Percentiles rank a stretch among this genome's conserved stretches.
Conservation (phyloP, 2,797 vertebrate species). For the Meda fulgida region DNA sequence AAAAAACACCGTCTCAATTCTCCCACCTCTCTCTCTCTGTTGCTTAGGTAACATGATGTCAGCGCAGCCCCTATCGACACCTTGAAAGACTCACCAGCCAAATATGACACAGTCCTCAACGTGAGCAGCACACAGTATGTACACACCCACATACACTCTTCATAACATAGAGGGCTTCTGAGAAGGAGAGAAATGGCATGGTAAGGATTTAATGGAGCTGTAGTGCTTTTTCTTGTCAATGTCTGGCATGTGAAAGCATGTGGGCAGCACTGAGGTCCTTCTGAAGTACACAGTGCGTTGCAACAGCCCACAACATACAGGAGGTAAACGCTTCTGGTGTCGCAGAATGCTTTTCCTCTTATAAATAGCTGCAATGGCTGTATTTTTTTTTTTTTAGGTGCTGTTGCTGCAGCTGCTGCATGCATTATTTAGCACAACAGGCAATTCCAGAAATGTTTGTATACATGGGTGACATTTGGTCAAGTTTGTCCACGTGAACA, state of each 20-base stretch:
- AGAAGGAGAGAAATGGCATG: conserved; percentile 15
- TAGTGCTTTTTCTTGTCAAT: conserved; percentile 46
- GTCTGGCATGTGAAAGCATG: conserved; percentile 47
- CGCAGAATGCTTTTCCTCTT: conserved; percentile 40
- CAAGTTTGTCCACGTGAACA: background rate
- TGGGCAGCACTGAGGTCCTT: conserved; percentile 45
- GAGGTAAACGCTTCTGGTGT: conserved; percentile 43
- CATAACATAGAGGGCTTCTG: conserved; percentile 11
- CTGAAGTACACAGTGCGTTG: conserved; percentile 38
- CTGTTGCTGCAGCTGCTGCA: conserved; percentile 19
- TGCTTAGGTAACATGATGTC: conserved; percentile 65
- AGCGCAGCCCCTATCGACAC: conserved; percentile 52
- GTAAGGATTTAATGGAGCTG: conserved; percentile 40
- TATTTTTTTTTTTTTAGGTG: conserved; percentile 35
- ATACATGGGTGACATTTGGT: background rate
- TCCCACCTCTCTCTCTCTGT: conserved; percentile 43
- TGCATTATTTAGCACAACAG: conserved; percentile 34
- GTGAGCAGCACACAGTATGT: conserved; percentile 4
- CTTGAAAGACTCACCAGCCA: conserved; percentile 46
- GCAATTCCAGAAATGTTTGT: conserved; percentile 31
- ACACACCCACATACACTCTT: conserved; percentile 1
- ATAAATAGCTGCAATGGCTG: conserved; percentile 42
- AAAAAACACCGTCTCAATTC: conserved; percentile 42
- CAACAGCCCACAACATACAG: conserved; percentile 34
- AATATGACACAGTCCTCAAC: conserved; percentile 41